A percentile compares a stretch with the other conserved stretches of the same genome.
Conservation (phyloP, 2,797 vertebrate species). For the Hipposideros larvatus region DNA sequence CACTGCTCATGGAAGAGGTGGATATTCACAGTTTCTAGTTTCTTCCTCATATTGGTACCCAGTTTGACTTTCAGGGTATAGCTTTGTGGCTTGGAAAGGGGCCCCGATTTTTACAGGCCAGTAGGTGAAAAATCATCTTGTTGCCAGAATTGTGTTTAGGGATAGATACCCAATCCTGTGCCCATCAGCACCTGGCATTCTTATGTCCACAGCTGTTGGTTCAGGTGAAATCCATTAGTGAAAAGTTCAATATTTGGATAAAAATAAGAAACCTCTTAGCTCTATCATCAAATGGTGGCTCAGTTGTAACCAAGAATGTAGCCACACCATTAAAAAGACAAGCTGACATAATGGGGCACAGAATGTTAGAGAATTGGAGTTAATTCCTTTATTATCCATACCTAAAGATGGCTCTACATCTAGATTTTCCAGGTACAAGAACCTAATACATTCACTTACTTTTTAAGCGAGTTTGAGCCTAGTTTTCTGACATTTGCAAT, state of each 20-base stretch:
- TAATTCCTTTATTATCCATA: constrained; percentile 37
- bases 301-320: background rate
- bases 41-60: background rate
- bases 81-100: background rate
- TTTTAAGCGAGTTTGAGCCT: constrained; percentile 22
- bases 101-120: background rate
- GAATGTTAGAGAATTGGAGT: background rate
- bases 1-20: background rate
- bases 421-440: constrained; percentile 19
- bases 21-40: background rate
- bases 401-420: background rate
- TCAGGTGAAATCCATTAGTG: background rate
- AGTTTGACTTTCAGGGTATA: background rate
- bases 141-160: background rate
- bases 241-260: background rate
- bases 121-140: background rate
- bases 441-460: constrained; percentile 58
- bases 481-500: constrained; percentile 49
- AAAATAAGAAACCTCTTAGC: background rate
- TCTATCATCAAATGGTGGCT: too few species aligned
- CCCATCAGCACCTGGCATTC: background rate
- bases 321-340: background rate
- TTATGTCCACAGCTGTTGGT: background rate
- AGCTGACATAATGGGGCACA: background rate
- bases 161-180: background rate